These are phyloP conservation scores for Chrysolina americana DNA, from an alignment of 2,888 invertebrate genomes.

Conservation along the genomic window DNA sequence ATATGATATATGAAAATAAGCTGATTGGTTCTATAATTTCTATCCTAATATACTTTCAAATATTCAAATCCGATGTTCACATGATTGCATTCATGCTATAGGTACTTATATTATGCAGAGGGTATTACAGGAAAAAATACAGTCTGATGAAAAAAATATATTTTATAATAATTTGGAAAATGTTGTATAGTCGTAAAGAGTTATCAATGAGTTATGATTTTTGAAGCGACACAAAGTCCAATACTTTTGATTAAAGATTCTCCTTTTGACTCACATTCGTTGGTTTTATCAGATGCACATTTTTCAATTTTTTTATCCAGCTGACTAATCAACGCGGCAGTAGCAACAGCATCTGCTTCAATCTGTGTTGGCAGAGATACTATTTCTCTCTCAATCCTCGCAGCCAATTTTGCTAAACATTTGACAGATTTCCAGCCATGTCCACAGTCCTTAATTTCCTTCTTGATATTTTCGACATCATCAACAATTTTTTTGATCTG, in stretches of 20 bases:
- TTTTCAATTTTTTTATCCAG: conserved; percentile 30
- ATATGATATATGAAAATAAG: too few relatives aligned
- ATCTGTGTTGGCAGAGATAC: conserved; percentile 31
- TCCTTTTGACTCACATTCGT: conserved; percentile 25
- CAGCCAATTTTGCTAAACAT: conserved; percentile 37
- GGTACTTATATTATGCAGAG: too few relatives aligned
- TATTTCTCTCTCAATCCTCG: conserved; percentile 37
- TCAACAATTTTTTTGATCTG: conserved; percentile 29
- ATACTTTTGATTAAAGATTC: conserved; percentile 29
- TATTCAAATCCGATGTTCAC: too few relatives aligned
- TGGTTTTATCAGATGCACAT: conserved; percentile 28
- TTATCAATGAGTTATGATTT: background rate
- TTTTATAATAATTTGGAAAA: too few relatives aligned
- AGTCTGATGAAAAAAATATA: too few relatives aligned
- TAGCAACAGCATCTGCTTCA: conserved; percentile 31
- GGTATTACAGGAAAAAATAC: too few relatives aligned
- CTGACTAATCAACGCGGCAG: conserved; percentile 15
- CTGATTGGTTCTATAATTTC: too few relatives aligned
- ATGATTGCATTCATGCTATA: too few relatives aligned
- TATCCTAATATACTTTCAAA: too few relatives aligned
- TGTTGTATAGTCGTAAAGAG: too few relatives aligned
- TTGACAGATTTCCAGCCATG: conserved; percentile 32
- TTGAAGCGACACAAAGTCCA: conserved; percentile 28
- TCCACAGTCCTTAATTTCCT: conserved; percentile 41
- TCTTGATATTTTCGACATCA: conserved; percentile 39